phyloP scores from a whole-genome alignment of 2,797 vertebrate genomes.

The Melanotaenia trifasciata region DNA sequence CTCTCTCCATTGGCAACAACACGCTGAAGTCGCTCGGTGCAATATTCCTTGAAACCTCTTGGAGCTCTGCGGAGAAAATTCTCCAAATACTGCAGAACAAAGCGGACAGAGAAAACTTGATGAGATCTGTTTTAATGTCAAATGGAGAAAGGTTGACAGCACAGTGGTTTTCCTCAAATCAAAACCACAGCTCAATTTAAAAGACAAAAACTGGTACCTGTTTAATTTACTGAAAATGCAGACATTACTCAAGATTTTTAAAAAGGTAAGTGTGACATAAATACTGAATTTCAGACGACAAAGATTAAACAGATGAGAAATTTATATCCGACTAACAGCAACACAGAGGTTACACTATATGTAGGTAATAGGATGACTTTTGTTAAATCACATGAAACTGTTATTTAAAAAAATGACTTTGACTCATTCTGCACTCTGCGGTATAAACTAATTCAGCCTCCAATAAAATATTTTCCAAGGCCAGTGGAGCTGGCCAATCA shows the following conservation, averaged over 20 bases:
- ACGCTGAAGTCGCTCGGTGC: conserved; percentile 85
- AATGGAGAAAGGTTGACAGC: neutral
- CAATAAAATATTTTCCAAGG: neutral
- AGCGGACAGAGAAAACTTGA: neutral
- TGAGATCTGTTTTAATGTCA: accelerated
- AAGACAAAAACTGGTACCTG: neutral
- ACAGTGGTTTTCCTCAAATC: neutral
- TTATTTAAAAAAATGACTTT: no score
- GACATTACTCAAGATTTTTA: neutral
- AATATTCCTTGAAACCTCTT: conserved; percentile 83
- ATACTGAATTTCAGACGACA: no score
- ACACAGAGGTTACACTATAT: no score
- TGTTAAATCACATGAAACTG: no score
- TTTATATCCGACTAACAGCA: no score
- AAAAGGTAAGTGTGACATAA: no score
- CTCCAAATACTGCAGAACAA: conserved; percentile 85
- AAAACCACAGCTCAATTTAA: neutral
- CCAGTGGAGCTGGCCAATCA: neutral
- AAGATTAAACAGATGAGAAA: no score
- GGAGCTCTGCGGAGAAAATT: conserved; percentile 87
- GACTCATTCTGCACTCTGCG: no score
- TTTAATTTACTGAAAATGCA: neutral
- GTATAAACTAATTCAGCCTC: neutral
- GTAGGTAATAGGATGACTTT: no score
- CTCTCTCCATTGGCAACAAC: conserved; percentile 88